These are phyloP conservation scores for Heliconius nattereri DNA, from an alignment of 1,140 invertebrate genomes.

Conservation along the genomic window DNA sequence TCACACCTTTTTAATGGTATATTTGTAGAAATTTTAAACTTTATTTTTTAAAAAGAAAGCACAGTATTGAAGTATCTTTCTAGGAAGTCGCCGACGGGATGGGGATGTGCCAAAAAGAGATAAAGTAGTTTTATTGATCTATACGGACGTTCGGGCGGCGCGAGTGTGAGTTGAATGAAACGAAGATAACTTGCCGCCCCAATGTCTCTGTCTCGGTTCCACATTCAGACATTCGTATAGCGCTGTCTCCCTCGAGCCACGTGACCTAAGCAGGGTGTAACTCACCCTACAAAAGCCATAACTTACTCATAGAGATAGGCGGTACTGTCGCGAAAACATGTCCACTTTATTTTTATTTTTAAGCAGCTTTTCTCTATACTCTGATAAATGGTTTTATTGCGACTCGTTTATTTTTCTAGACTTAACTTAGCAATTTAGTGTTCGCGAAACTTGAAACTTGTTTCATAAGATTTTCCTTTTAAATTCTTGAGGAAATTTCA, in stretches of 20 bases:
- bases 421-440: conserved; percentile 27
- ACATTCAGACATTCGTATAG: conserved; percentile 49
- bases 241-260: conserved; percentile 68
- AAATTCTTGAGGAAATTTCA: background rate
- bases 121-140: conserved; percentile 83
- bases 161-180: conserved; percentile 81
- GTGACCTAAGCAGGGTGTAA: conserved; percentile 81
- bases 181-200: conserved; percentile 81
- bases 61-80: conserved; percentile 62
- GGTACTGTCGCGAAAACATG: conserved; percentile 79
- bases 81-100: conserved; percentile 76
- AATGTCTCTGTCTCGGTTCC: conserved; percentile 59
- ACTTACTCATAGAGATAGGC: conserved; percentile 82
- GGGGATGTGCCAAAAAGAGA: conserved; percentile 83
- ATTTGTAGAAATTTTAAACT: conserved; percentile 41
- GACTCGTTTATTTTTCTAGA: conserved; percentile 29
- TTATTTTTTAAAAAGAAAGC: conserved; percentile 66
- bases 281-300: conserved; percentile 81
- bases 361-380: conserved; percentile 43
- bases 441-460: conserved; percentile 3
- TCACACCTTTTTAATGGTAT: conserved; percentile 23
- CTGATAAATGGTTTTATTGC: conserved; percentile 39
- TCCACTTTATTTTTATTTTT: conserved; percentile 64
- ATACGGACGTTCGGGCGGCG: conserved; percentile 78
- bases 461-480: conserved; percentile 10